These are phyloP conservation scores for Manacus vitellinus DNA, from an alignment of 2,113 vertebrate genomes.

Conservation along the genomic window DNA sequence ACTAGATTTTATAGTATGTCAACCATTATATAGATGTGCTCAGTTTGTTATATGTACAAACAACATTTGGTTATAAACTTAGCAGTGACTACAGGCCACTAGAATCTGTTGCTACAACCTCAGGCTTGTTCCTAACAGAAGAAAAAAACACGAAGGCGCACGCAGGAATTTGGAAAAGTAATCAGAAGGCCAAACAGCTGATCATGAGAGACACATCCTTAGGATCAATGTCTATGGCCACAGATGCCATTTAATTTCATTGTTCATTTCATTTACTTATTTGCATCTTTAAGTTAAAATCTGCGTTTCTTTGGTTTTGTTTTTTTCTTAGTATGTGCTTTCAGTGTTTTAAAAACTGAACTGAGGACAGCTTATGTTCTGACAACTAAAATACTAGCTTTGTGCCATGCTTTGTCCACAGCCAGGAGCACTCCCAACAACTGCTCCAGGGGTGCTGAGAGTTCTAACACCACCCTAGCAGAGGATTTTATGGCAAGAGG, in stretches of 20 bases:
- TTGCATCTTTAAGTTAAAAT: background rate
- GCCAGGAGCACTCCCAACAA: background rate
- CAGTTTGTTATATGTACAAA: background rate
- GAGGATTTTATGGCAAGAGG: background rate
- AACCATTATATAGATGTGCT: background rate
- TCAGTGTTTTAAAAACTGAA: background rate
- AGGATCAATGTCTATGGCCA: background rate
- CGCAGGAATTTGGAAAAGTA: background rate
- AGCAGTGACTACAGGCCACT: background rate
- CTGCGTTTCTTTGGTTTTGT: background rate
- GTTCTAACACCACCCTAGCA: background rate
- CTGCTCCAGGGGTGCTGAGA: background rate
- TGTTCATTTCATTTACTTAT: background rate
- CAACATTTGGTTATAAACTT: background rate
- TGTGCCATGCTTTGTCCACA: background rate
- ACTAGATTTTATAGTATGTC: background rate
- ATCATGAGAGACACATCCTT: background rate
- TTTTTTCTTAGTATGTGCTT: background rate
- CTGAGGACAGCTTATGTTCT: background rate
- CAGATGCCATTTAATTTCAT: background rate
- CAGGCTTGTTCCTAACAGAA: background rate
- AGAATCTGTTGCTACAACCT: background rate
- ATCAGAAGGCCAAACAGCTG: background rate
- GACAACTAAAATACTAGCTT: background rate
- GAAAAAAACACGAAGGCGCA: fast-evolving